Conservation (phyloP, 2,797 vertebrate genomes). For the Acanthurus lineatus region DNA sequence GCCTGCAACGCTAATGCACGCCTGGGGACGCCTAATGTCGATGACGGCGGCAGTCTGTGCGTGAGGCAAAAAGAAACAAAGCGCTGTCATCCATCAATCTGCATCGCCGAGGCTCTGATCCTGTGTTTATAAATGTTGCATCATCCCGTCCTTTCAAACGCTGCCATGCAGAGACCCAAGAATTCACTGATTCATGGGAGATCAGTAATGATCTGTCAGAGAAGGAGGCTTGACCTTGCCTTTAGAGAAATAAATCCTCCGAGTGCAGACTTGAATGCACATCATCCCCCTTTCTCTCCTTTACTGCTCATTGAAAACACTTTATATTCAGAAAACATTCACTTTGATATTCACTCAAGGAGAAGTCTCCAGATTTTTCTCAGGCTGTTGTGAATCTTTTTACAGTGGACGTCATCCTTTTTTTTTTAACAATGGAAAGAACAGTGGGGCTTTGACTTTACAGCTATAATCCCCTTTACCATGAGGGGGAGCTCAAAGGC, state of each 20-base stretch:
- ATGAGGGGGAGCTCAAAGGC: conserved; percentile 83
- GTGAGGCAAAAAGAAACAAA: conserved; percentile 60
- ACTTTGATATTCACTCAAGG: conserved; percentile 24
- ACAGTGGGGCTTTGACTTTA: conserved; percentile 25
- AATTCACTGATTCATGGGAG: conserved; percentile 57
- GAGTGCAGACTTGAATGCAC: conserved; percentile 31
- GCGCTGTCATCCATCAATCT: conserved; percentile 74
- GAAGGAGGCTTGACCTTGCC: conserved; percentile 64
- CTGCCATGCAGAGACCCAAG: conserved; percentile 37
- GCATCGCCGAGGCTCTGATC: conserved; percentile 55
- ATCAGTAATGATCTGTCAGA: conserved; percentile 51
- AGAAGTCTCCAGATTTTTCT: conserved; percentile 30
- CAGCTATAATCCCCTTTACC: conserved; percentile 72
- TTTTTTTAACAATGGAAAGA: conserved; percentile 30
- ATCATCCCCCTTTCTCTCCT: conserved; percentile 15
- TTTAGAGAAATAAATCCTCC: conserved; percentile 53
- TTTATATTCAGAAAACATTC: conserved; percentile 36
- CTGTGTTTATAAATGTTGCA: conserved; percentile 63
- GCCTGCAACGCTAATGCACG: conserved; percentile 55
- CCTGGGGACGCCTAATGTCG: conserved; percentile 58
- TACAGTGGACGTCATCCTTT: conserved; percentile 25
- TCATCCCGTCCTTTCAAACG: conserved; percentile 54
- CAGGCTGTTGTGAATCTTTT: conserved; percentile 23
- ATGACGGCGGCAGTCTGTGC: conserved; percentile 34
- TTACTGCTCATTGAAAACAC: conserved; percentile 30